Evolutionary conservation across 2,113 vertebrate genomes (phyloP), one percentile per base, ranked within the genome.

Genomic region (Spheniscus mendiculus): DNA sequence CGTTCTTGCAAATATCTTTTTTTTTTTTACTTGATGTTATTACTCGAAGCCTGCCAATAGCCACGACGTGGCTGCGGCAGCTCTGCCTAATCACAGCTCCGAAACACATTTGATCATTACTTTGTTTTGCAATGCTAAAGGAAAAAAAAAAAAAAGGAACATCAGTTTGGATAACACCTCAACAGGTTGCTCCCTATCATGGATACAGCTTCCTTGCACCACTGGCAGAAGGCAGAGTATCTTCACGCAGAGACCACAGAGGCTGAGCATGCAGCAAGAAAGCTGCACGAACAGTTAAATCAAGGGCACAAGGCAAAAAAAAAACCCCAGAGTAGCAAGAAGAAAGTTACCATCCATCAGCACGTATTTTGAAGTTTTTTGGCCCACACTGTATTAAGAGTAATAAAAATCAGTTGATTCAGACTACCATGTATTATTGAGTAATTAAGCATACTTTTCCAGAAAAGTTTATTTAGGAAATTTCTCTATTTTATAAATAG

Each of bases 311-410:
- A 5, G 36, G n/a, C 5, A 53, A 20, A 81, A 84, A 84, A 53
- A 14, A 15, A 38, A 7, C 3, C 42, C 42, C 21, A 50, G 2
- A 83, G n/a, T 8, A 42, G 44, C 10, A 40, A 55, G 10, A 47
- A 62, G 12, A 13, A 73, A 63, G 17, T 0, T 27, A 12, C 2
- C 17, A 90, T 15, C 32, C 32, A 55, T 40, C 27, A 83, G 23
- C 25, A 69, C 0, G 3, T 13, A 32, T 52, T 36, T 69, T 52
- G 8, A 76, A 13, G 8, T 4, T 20, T 34, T 90, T 23, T 49
- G 12, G 71, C 18, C 34, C 36, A 40, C 0, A 1, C 0, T 3
- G 21, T 49, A 15, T 18, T 45, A 40, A 40, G 16, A 78, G 3
- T 49, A 92, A 34, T 59, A 67, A 58, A 73, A 83, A 67, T 5